Percentiles rank a stretch among this genome's conserved stretches.
These are phyloP conservation scores for Hydriomena furcata DNA, from an alignment of 2,888 invertebrate species.

Conservation along the genomic window DNA sequence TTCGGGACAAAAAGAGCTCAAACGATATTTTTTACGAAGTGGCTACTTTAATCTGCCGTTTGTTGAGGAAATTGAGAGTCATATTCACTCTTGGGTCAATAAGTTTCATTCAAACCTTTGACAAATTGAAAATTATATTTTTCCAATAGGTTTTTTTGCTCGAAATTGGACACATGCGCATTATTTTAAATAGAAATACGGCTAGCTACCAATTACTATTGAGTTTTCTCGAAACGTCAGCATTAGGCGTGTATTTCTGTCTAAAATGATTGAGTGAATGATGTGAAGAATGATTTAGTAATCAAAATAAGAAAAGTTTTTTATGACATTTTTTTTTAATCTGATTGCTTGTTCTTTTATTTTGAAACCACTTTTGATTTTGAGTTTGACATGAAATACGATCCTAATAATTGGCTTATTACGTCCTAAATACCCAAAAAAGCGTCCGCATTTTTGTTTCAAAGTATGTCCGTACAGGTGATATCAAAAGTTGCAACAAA, in stretches of 20 bases:
- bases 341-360: too few relatives aligned
- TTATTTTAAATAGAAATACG: too few relatives aligned
- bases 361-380: too few relatives aligned
- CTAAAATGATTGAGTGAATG: too few relatives aligned
- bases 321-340: too few relatives aligned
- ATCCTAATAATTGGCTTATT: constrained; percentile 12
- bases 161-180: too few relatives aligned
- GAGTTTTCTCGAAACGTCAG: too few relatives aligned
- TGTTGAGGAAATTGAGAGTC: constrained; percentile 40
- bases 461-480: constrained; percentile 63
- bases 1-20: constrained; percentile 76
- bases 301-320: too few relatives aligned
- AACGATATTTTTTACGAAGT: constrained; percentile 71
- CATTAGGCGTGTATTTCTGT: too few relatives aligned
- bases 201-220: too few relatives aligned
- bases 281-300: too few relatives aligned
- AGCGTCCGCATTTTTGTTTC: constrained; percentile 22
- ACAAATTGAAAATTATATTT: constrained; percentile 9
- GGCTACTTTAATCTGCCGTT: constrained; percentile 61
- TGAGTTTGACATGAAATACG: constrained; percentile 5
- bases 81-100: constrained; percentile 51
- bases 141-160: background rate
- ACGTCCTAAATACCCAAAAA: constrained; percentile 22
- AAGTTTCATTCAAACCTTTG: constrained; percentile 9
- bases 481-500: constrained; percentile 83